Percentiles rank a stretch among this genome's conserved stretches.
Evolutionary conservation across 1,140 invertebrate genomes (phyloP).

Genomic region (Bombyx mandarina): DNA sequence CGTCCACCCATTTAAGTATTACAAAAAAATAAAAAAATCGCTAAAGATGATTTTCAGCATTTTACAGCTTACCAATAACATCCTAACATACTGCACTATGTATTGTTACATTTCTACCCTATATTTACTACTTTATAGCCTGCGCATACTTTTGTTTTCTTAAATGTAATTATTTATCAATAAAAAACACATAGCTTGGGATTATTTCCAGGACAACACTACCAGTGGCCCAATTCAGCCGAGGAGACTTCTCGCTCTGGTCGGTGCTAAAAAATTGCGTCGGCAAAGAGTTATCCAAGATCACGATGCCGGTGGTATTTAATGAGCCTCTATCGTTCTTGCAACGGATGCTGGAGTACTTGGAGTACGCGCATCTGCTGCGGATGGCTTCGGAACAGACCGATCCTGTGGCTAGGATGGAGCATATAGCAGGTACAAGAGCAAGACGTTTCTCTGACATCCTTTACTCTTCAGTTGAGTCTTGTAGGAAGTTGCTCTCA

Average conservation of each 20-base stretch:
- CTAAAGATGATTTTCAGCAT: too few species aligned
- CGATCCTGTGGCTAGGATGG: conserved; percentile 85
- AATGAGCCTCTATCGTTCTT: conserved; percentile 97
- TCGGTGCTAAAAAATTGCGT: conserved; percentile 94
- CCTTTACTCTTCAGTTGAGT: too few species aligned
- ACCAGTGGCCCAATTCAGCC: conserved; percentile 88
- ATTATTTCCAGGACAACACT: conserved; percentile 76
- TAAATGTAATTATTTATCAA: neutral
- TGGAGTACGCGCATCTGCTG: conserved; percentile 93
- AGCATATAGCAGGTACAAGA: conserved; percentile 73
- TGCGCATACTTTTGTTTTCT: neutral
- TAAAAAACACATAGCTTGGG: neutral
- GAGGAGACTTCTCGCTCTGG: conserved; percentile 94
- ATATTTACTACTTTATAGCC: neutral
- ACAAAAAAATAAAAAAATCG: too few species aligned
- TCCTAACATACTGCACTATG: neutral
- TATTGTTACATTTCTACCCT: too few species aligned
- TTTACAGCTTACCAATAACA: too few species aligned
- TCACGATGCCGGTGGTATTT: conserved; percentile 97
- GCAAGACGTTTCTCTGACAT: neutral
- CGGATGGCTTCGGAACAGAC: conserved; percentile 81
- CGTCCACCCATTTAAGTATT: too few species aligned
- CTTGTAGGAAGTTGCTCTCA: too few species aligned
- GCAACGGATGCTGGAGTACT: conserved; percentile 94
- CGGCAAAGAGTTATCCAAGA: conserved; percentile 96